phyloP scores from a whole-genome alignment of 2,888 invertebrate genomes.

The Electrophaes corylata region DNA sequence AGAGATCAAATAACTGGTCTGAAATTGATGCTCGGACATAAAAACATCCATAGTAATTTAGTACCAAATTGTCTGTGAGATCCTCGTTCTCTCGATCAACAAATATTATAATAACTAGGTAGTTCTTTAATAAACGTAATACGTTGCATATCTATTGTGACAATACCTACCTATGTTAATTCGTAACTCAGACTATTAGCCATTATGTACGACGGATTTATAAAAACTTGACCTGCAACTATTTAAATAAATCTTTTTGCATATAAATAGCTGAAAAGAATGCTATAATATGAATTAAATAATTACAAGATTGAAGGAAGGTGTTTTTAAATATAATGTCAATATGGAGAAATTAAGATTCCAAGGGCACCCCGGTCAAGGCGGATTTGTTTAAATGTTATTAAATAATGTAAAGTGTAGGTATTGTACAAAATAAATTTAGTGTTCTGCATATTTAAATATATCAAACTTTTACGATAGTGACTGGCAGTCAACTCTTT shows the following conservation, averaged over 20 bases:
- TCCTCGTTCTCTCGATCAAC: no score
- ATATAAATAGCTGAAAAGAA: conserved; percentile 8
- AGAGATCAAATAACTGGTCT: no score
- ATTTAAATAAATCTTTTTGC: conserved; percentile 11
- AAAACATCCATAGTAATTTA: no score
- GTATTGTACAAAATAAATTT: neutral
- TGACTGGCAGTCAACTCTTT: no score
- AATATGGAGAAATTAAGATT: conserved; percentile 12
- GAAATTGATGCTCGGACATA: no score
- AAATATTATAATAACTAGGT: no score
- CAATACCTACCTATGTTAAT: neutral
- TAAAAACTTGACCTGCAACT: conserved; percentile 11
- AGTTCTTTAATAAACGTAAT: neutral
- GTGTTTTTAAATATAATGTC: neutral
- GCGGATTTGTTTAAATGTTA: neutral
- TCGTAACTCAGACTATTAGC: neutral
- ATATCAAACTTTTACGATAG: no score
- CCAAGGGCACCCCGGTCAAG: conserved; percentile 9
- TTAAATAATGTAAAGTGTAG: neutral
- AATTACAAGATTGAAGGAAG: neutral
- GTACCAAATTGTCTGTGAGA: no score
- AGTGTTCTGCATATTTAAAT: no score
- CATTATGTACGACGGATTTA: neutral
- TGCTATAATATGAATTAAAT: neutral
- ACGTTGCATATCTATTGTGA: neutral